Evolutionary conservation across 2,888 invertebrate genomes (phyloP).

Genomic region (Biston betularia): DNA sequence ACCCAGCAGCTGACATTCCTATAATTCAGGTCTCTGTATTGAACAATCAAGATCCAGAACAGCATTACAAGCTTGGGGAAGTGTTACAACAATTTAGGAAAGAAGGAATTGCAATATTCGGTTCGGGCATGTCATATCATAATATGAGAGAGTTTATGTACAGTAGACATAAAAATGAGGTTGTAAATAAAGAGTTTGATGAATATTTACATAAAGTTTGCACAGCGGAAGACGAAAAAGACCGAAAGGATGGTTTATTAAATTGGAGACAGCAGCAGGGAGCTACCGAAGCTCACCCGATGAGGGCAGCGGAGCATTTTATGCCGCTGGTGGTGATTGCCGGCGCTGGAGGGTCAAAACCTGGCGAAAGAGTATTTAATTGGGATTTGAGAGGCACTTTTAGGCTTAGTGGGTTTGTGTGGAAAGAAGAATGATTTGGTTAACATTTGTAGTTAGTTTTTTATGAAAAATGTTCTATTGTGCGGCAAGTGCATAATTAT

Average conservation of each 20-base stretch:
- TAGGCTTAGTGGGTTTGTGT: constrained; percentile 75
- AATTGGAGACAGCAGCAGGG: constrained; percentile 71
- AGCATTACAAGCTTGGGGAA: constrained; percentile 74
- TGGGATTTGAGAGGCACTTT: constrained; percentile 76
- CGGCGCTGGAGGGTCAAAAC: constrained; percentile 70
- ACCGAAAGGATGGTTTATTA: constrained; percentile 60
- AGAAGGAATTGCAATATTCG: constrained; percentile 75
- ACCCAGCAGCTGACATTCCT: constrained; percentile 75
- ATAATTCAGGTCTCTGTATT: constrained; percentile 78
- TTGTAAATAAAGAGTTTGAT: constrained; percentile 77
- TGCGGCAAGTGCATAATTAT: no score
- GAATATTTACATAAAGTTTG: constrained; percentile 71
- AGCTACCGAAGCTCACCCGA: constrained; percentile 73
- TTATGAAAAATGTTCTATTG: no score
- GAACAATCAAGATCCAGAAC: constrained; percentile 67
- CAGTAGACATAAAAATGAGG: constrained; percentile 51
- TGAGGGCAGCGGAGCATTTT: constrained; percentile 75
- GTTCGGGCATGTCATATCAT: constrained; percentile 81
- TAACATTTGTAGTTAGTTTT: neutral
- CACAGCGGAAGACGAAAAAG: constrained; percentile 62
- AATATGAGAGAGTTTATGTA: constrained; percentile 77
- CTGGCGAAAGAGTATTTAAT: constrained; percentile 73
- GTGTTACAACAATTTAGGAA: constrained; percentile 69
- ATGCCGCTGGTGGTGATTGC: constrained; percentile 79
- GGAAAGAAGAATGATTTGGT: constrained; percentile 65